phyloP scores from a whole-genome alignment of 1,140 invertebrate genomes.

The Leucophenga varia region DNA sequence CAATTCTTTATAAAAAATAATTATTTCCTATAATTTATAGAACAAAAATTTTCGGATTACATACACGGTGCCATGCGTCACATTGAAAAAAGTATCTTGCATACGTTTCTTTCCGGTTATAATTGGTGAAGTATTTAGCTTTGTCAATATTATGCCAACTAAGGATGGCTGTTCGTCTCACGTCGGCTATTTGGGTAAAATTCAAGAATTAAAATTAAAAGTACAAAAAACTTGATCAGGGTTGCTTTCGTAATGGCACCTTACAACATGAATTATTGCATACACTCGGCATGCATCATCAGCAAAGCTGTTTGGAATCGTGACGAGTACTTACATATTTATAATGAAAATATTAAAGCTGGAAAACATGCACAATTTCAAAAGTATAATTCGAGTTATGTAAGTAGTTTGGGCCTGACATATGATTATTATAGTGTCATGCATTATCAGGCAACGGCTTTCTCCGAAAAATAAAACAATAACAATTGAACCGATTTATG shows the following conservation, averaged over 20 bases:
- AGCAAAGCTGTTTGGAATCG: conserved; percentile 69
- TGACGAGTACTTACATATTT: conserved; percentile 66
- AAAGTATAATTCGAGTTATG: conserved; percentile 50
- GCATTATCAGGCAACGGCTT: conserved; percentile 67
- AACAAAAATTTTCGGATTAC: neutral
- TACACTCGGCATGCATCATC: conserved; percentile 67
- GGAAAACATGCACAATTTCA: conserved; percentile 59
- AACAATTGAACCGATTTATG: conserved; percentile 62
- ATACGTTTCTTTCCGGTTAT: conserved; percentile 7
- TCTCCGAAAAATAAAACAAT: conserved; percentile 70
- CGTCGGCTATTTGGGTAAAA: conserved; percentile 59
- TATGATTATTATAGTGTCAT: conserved; percentile 69
- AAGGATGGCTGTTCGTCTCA: conserved; percentile 58
- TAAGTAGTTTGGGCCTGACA: conserved; percentile 51
- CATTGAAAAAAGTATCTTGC: conserved; percentile 4
- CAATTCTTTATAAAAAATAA: neutral
- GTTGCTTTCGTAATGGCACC: conserved; percentile 50
- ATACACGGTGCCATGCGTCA: conserved; percentile 2
- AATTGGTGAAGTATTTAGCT: neutral
- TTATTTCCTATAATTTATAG: neutral
- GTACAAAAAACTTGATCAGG: conserved; percentile 7
- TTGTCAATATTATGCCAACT: conserved; percentile 33
- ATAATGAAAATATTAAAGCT: conserved; percentile 68
- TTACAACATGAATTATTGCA: conserved; percentile 69
- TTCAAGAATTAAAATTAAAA: conserved; percentile 36